Base-by-base conservation (phyloP, 1,140 invertebrate species). In the Anastrepha obliqua region DNA sequence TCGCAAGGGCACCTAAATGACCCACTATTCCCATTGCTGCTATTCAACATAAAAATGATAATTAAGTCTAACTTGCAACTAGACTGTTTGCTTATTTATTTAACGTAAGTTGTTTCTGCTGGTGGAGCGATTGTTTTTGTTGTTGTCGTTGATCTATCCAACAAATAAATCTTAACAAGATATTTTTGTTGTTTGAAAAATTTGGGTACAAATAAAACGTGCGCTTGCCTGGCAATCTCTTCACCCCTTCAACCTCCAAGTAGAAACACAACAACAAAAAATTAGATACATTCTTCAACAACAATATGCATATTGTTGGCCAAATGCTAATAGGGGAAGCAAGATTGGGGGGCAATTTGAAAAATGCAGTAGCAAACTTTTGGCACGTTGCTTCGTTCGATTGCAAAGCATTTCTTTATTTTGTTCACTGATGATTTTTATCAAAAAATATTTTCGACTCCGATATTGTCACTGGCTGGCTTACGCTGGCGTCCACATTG, bases 81-180 rank as follows among this genome's bases (percentile, higher is more conserved):
- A 55, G 74, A 20, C 47, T 81, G 91, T 89, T 90, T 88, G 91
- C 89, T 89, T 91, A 81, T 55, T 55, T 81, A 81, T 51, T 81
- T 81, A 81, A 55, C 29, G 29, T 29, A 29, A n/a, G 44, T 58
- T 7, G 17, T 58, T 20, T 44, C 42, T 55, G 47, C 8, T 81
- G 44, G 1, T 51, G 47, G 20, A 55, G 64, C 64, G 5, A 20
- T 47, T 3, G 58, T 55, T 85, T 11, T 62, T 4, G 29, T 85
- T 86, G 47, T 85, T 59, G 60, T 11, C 15, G 5, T 44, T 17
- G n/a, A 7, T 81, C 74, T 70, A 92, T 92, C 91, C 90, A 89
- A 85, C 89, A 92, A 92, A 91, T 92, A 91, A 92, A 92, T 92
- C 91, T 92, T 91, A 92, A 92, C 91, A 92, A 92, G 89, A 92